Conservation (phyloP, 2,797 vertebrate species). For the Aphelocoma californica region DNA sequence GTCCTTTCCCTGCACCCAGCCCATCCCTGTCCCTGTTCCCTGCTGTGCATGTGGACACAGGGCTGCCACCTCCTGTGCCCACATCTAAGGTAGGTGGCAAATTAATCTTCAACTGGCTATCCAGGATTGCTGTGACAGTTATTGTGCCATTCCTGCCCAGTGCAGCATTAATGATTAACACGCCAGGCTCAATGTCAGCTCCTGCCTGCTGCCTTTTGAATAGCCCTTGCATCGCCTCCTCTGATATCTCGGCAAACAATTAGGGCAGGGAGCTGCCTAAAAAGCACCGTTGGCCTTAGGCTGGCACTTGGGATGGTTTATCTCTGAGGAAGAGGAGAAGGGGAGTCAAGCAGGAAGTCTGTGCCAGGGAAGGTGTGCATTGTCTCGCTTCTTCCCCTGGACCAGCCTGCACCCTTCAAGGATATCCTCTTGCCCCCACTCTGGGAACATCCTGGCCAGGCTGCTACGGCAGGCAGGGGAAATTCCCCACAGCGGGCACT, state of each 20-base stretch:
- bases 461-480: rapidly evolving
- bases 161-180: conserved; percentile 6
- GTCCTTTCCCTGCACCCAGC: not conserved
- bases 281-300: not conserved
- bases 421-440: not conserved
- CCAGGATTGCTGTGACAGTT: not conserved
- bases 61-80: not conserved
- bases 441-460: not conserved
- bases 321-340: not conserved
- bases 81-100: not conserved
- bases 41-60: not conserved
- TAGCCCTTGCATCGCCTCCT: not conserved
- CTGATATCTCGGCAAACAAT: not conserved
- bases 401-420: not conserved
- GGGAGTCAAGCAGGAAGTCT: not conserved
- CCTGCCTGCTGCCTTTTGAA: not conserved
- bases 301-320: not conserved
- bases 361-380: not conserved
- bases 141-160: not conserved
- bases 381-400: not conserved
- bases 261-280: not conserved
- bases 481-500: not conserved
- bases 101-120: conserved; percentile 34
- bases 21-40: not conserved
- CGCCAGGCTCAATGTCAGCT: not conserved